Percentiles rank a stretch among this genome's conserved stretches.
phyloP scores from a whole-genome alignment of 1,140 invertebrate genomes.

The Eumaeus atala region DNA sequence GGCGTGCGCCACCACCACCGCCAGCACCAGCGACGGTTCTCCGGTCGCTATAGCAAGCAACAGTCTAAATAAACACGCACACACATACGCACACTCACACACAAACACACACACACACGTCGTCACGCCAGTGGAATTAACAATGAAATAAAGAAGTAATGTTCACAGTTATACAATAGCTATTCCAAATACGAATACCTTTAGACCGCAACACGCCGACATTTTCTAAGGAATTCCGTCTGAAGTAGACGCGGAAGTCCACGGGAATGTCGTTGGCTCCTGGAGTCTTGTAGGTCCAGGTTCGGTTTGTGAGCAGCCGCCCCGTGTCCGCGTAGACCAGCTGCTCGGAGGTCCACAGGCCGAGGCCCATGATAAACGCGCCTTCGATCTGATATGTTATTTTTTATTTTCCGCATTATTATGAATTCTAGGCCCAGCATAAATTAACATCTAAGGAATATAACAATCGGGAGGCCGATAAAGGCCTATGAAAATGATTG shows the following conservation, averaged over 20 bases:
- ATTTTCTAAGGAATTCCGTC: constrained; percentile 79
- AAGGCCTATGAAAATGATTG: too few relatives aligned
- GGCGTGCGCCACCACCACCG: constrained; percentile 79
- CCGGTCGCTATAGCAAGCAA: constrained; percentile 77
- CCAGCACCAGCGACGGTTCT: constrained; percentile 84
- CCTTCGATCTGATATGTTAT: constrained; percentile 82
- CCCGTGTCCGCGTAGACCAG: constrained; percentile 77
- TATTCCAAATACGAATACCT: constrained; percentile 66
- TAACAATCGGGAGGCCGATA: too few relatives aligned
- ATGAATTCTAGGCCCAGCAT: too few relatives aligned
- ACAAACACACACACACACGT: too few relatives aligned
- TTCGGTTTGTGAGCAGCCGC: constrained; percentile 77
- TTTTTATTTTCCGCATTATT: too few relatives aligned
- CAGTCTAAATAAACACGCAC: too few relatives aligned
- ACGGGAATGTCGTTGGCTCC: constrained; percentile 79
- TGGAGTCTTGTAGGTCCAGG: constrained; percentile 86
- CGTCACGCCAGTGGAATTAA: too few relatives aligned
- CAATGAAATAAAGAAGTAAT: too few relatives aligned
- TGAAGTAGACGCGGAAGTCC: constrained; percentile 75
- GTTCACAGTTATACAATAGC: too few relatives aligned
- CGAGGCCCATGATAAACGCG: constrained; percentile 85
- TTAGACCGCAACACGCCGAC: constrained; percentile 81
- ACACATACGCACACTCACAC: too few relatives aligned
- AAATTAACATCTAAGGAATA: too few relatives aligned
- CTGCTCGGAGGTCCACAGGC: constrained; percentile 81